A percentile compares a stretch with the other conserved stretches of the same genome.
Evolutionary conservation across 2,888 invertebrate genomes (phyloP).

Genomic region (Brachynemurus nebulosus): DNA sequence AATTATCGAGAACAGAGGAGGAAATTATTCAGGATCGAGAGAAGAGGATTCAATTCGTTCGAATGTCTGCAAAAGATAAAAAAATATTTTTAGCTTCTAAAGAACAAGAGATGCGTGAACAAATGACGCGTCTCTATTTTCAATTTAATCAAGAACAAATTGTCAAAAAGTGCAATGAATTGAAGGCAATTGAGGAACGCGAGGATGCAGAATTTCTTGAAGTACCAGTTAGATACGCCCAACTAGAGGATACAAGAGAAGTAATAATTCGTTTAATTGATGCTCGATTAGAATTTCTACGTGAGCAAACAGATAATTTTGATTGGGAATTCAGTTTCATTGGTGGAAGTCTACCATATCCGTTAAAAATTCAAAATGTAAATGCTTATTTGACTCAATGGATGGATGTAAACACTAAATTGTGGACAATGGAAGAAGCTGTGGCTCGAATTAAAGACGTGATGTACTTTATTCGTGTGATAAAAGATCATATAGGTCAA

Average conservation of each 20-base stretch:
- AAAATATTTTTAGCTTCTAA: background rate
- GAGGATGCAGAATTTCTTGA: background rate
- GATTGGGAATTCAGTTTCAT: background rate
- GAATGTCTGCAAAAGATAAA: background rate
- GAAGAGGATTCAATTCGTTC: background rate
- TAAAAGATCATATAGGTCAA: background rate
- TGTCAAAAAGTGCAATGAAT: background rate
- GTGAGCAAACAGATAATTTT: background rate
- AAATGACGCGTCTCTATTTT: background rate
- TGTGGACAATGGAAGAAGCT: background rate
- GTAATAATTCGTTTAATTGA: background rate
- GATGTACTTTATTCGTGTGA: background rate
- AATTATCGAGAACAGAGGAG: background rate
- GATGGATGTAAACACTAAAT: background rate
- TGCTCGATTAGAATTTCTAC: background rate
- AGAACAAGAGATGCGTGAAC: background rate
- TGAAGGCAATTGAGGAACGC: background rate
- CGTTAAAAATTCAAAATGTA: background rate
- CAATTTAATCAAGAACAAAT: background rate
- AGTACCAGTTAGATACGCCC: background rate
- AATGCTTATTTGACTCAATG: background rate
- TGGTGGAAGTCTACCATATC: background rate
- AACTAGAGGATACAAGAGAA: background rate
- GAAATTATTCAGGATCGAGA: background rate
- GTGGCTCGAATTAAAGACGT: background rate